Evolutionary conservation across 2,888 invertebrate species (phyloP).

Genomic region (Phortica okadai): DNA sequence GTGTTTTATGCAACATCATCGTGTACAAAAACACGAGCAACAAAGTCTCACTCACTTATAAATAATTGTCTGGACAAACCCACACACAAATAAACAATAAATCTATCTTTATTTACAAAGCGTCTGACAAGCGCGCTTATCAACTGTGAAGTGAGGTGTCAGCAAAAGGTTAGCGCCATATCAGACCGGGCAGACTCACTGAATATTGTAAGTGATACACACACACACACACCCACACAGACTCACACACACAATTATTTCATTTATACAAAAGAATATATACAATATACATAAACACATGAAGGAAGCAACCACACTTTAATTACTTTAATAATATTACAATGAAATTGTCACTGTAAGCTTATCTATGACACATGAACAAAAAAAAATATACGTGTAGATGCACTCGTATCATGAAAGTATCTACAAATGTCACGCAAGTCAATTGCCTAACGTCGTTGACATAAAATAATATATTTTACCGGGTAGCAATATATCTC

Average conservation of each 20-base stretch:
- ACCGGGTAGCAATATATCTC: background rate
- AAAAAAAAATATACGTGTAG: no score
- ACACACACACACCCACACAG: slow-evolving; percentile 36
- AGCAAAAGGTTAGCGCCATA: slow-evolving; percentile 6
- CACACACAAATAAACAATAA: slow-evolving; percentile 8
- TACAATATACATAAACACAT: background rate
- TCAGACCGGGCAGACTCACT: background rate
- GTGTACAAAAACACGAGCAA: background rate
- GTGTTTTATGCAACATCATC: background rate
- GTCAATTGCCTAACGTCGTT: background rate
- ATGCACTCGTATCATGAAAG: background rate
- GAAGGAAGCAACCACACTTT: background rate
- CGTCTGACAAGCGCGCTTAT: slow-evolving; percentile 20
- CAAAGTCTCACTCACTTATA: background rate
- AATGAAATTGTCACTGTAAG: slow-evolving; percentile 7
- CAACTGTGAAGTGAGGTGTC: background rate
- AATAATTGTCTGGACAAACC: slow-evolving; percentile 11
- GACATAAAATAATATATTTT: background rate
- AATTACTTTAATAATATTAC: slow-evolving; percentile 13
- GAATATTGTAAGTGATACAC: background rate
- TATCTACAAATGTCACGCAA: background rate
- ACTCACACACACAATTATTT: slow-evolving; percentile 3
- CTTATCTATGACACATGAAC: background rate
- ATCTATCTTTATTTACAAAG: slow-evolving; percentile 20
- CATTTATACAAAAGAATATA: background rate